Evolutionary conservation across 1,140 invertebrate species (phyloP).

Genomic region (Sycophila sp.): DNA sequence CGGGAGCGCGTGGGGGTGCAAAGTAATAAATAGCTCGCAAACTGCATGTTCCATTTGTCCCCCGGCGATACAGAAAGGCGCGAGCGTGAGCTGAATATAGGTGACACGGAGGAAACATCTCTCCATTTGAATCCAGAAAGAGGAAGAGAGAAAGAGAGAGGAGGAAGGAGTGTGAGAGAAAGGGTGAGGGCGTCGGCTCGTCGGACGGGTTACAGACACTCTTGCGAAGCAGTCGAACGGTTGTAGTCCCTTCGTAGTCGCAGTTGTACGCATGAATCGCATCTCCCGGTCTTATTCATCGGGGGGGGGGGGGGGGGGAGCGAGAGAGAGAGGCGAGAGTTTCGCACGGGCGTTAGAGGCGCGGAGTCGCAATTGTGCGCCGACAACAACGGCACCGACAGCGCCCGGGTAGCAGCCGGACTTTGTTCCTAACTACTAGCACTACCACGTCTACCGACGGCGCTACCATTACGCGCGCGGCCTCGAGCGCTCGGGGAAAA

Average conservation of each 20-base stretch:
- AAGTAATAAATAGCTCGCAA: conserved; percentile 34
- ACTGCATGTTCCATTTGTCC: conserved; percentile 28
- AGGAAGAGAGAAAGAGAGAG: background rate
- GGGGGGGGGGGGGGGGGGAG: too few relatives aligned
- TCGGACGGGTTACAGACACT: too few relatives aligned
- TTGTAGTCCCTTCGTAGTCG: too few relatives aligned
- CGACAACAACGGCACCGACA: conserved; percentile 2
- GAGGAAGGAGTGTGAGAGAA: background rate
- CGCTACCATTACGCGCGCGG: background rate
- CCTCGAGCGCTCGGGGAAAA: background rate
- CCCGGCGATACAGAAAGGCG: conserved; percentile 14
- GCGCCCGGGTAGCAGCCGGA: conserved; percentile 14
- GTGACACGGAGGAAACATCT: conserved; percentile 32
- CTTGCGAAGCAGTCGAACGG: too few relatives aligned
- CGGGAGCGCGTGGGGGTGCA: too few relatives aligned
- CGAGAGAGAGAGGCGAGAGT: background rate
- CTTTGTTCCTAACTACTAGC: conserved; percentile 27
- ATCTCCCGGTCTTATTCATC: conserved; percentile 15
- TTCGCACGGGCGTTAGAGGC: conserved; percentile 16
- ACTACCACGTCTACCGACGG: background rate
- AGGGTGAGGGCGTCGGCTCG: background rate
- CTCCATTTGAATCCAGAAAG: conserved; percentile 29
- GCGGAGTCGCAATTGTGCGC: conserved; percentile 10
- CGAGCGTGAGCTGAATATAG: conserved; percentile 27
- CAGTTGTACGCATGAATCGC: background rate